Evolutionary conservation across 2,797 vertebrate genomes (phyloP).

Genomic region (Enteromius treurensis): DNA sequence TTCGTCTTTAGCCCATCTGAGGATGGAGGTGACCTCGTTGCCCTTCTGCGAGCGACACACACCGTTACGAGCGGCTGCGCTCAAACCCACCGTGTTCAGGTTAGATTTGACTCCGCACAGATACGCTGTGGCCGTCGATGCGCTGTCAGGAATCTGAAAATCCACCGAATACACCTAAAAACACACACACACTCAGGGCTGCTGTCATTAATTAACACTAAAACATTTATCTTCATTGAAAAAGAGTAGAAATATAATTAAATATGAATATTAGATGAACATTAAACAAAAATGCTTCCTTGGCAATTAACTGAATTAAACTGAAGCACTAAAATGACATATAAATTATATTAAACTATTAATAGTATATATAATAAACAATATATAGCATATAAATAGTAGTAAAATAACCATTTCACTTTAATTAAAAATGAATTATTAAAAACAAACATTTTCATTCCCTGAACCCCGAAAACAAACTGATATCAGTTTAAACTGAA

Average conservation of each 20-base stretch:
- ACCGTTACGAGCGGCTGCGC: conserved; percentile 73
- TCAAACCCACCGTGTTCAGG: conserved; percentile 76
- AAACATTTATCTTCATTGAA: background rate
- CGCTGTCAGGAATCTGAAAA: conserved; percentile 82
- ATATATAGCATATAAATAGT: background rate
- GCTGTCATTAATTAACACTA: background rate
- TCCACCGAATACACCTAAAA: conserved; percentile 80
- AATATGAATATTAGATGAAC: too few species aligned
- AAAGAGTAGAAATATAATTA: too few species aligned
- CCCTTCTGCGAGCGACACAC: conserved; percentile 77
- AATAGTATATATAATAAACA: background rate
- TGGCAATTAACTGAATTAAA: too few species aligned
- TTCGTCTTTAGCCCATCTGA: conserved; percentile 81
- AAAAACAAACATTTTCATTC: background rate
- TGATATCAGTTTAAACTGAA: background rate
- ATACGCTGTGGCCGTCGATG: conserved; percentile 79
- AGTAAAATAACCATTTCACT: background rate
- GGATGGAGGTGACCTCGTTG: conserved; percentile 82
- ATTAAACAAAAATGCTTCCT: background rate
- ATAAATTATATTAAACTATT: background rate
- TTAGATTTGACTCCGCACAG: conserved; percentile 83
- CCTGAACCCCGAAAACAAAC: background rate
- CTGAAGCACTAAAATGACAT: background rate
- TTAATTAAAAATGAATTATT: background rate
- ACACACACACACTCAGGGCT: background rate